A percentile compares a stretch with the other conserved stretches of the same genome.
Conservation (phyloP, 2,888 invertebrate genomes). For the Ypsolopha sequella region DNA sequence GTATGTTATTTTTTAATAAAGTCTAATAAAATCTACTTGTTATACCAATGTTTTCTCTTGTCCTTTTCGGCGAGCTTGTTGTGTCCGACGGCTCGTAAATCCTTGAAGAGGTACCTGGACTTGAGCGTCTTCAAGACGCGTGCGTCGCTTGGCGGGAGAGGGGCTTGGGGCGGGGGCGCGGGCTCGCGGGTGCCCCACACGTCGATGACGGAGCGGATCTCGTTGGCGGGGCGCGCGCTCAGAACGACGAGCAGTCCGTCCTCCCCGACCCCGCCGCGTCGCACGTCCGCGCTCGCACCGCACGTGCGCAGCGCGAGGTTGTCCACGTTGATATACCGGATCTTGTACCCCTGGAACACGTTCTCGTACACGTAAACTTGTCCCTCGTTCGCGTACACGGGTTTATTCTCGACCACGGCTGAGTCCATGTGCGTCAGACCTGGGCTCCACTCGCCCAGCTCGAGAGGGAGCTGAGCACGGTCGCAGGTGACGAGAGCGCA, state of each 20-base stretch:
- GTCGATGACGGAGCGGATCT: slow-evolving; percentile 49
- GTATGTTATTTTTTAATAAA: background rate
- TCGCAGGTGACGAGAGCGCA: slow-evolving; percentile 32
- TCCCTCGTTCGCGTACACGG: slow-evolving; percentile 39
- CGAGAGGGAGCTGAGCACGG: slow-evolving; percentile 34
- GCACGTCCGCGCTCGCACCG: slow-evolving; percentile 19
- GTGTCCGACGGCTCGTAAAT: background rate
- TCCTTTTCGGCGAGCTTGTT: background rate
- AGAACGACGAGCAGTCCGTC: slow-evolving; percentile 41
- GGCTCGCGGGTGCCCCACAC: slow-evolving; percentile 37
- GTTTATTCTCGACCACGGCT: slow-evolving; percentile 40
- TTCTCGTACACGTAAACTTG: slow-evolving; percentile 55
- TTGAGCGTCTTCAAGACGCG: background rate
- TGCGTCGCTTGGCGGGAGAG: background rate
- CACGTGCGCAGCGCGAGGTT: slow-evolving; percentile 2
- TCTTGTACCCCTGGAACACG: slow-evolving; percentile 26
- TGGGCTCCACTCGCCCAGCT: slow-evolving; percentile 38
- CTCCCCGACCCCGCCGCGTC: slow-evolving; percentile 35
- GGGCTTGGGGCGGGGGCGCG: background rate
- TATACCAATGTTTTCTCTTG: background rate
- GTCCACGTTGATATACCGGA: background rate
- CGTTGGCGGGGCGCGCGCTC: slow-evolving; percentile 36
- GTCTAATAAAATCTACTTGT: background rate
- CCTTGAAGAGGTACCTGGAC: background rate
- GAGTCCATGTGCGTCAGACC: slow-evolving; percentile 40